Evolutionary conservation across 2,797 vertebrate species (phyloP), one percentile per base, ranked within the genome.

Genomic region (Ptychadena robeensis): DNA sequence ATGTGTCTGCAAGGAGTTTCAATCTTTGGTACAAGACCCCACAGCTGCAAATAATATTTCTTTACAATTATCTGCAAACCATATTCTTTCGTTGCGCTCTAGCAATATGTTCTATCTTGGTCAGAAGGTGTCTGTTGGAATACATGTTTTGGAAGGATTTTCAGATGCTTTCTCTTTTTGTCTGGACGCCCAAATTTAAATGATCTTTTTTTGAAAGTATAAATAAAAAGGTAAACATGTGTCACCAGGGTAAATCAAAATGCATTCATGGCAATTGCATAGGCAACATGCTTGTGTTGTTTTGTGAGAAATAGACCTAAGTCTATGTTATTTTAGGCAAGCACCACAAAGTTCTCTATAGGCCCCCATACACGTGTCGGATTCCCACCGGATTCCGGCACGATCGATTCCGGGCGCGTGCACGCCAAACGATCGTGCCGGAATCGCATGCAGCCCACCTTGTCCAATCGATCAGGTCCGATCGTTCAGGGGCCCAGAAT

Each of bases 1-100:
- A 93, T 93, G 87, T 89, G 88, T 86, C 88, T 92, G 88, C 90
- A 90, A 91, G 91, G 86, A 87, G 89, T 90, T 88, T 64, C 88
- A 72, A 88, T 90, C 85, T 80, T 37, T 90, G 32, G 22, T 87
- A 67, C 86, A 85, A 80, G 70, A 87, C 77, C 32, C 73, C 85
- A 85, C 89, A 93, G 90, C 90, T 94, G 93, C 86, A 89, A 85
- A 86, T 81, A 88, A 85, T 86, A 87, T 35, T 81, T 86, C 28
- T 69, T 86, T 69, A 69, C 67, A 63, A 83, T 64, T 63, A 83
- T 87, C 59, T 87, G 81, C 73, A 87, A 89, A 87, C 85, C 88
- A 89, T 89, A 85, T 92, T 89, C 44, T 35, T 59, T 68, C 53
- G 37, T 25, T 57, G 44, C 64, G 53, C 18, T 32, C 34, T 67